Evolutionary conservation across 2,797 vertebrate genomes (phyloP), one percentile per base, ranked within the genome.

Genomic region (Enteromius treurensis): DNA sequence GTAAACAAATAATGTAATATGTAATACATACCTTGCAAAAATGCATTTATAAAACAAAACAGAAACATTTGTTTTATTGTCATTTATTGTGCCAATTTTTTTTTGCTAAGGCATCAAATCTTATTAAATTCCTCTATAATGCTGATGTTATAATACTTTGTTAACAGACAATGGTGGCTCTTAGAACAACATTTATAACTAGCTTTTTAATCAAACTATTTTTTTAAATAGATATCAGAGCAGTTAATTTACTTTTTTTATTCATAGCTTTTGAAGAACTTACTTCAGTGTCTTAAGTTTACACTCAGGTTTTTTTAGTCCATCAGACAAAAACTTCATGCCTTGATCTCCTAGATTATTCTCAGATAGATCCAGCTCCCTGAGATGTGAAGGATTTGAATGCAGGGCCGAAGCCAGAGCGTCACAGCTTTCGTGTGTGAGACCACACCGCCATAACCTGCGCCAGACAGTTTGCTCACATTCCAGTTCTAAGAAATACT

Each of bases 371-470:
- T 49, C 65, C 34, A 68, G 65, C 65, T 40, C 19, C 40, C 65
- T 68, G 19, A 68, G 4, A n/a, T 67, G 65, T 13, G 60, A 78
- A 29, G 42, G 11, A 60, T 78, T 65, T 65, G 75, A 77, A 47
- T 64, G 47, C 17, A 78, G 29, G 29, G 47, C 15, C 0, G 1
- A 65, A 34, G 77, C 60, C 42, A 78, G 26, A 65, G 26, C 10
- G 0, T 10, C 3, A n/a, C 60, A 78, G 47, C 60, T 26, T 49
- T 65, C 26, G 2, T 34, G 26, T 49, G 60, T 49, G 40, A 78
- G 10, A n/a, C 42, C 42, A 78, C 76, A 78, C 7, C 29, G 45
- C 76, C 62, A 65, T 19, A 78, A 47, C 26, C 76, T 78, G 60
- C 11, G 2, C 32, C 11, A 21, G 7, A 77, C 7, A 71, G 7